Base-by-base conservation (phyloP, 1,140 invertebrate species). In the Phymorhynchus buccinoides region DNA sequence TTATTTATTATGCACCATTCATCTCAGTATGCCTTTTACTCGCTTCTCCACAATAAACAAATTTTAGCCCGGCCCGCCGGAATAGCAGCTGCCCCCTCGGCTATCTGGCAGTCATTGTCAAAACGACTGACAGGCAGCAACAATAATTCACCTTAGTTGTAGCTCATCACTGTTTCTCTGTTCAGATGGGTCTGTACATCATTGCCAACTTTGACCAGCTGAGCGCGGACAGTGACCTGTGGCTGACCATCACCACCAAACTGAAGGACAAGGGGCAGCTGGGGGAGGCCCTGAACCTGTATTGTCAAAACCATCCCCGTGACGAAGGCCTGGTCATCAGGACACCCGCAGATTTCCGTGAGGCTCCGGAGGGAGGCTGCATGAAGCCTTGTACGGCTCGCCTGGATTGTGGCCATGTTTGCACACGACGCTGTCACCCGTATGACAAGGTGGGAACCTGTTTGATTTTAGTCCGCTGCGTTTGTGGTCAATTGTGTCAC, bases 151-250 rank as follows among this genome's bases (percentile, higher is more conserved):
- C n/a, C n/a, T n/a, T n/a, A n/a, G n/a, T n/a, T n/a, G n/a, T n/a
- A n/a, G n/a, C n/a, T n/a, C n/a, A 48, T 6, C 44, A 48, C 56
- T 62, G 56, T 62, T 62, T 62, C 22, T 62, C 16, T 48, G 3
- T 42, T 1, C 78, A 80, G 78, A 94, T 95, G 93, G 97, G 96
- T 88, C 89, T 96, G 68, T 96, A 94, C 88, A 93, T 95, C 22
- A 94, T 96, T 85, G 95, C 96, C 42, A 96, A 97, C 92, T 95
- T 96, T 88, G 90, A 94, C 1, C 94, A 95, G 37, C 68, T 87
- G 32, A 68, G 81, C 4, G n/a, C 42, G 9, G 80, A 78, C 35
- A 84, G 82, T 77, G 41, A 79, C 12, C 79, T 87, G 1, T 87
- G 87, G 87, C 80, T 68, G 30, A 79, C 68, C 18, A 86, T 87